These are phyloP conservation scores for Erpobdella octoculata DNA, from an alignment of 2,888 invertebrate genomes.

Conservation along the genomic window DNA sequence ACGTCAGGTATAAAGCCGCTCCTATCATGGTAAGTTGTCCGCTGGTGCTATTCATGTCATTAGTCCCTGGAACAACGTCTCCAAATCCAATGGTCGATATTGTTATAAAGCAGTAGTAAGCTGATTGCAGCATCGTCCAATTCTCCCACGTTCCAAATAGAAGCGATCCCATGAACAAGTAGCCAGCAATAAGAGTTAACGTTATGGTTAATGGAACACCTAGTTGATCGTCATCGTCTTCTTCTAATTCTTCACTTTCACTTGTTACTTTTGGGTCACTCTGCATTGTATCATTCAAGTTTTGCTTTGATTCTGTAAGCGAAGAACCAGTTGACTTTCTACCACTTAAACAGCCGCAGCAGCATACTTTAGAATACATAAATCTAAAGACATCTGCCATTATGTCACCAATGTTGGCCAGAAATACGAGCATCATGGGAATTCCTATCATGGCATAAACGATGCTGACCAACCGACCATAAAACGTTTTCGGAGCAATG, in stretches of 20 bases:
- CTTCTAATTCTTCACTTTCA: constrained; percentile 42
- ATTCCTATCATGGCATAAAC: constrained; percentile 54
- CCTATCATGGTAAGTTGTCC: constrained; percentile 47
- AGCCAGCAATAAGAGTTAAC: constrained; percentile 49
- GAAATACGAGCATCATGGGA: constrained; percentile 55
- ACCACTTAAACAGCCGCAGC: constrained; percentile 47
- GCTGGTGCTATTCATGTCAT: constrained; percentile 40
- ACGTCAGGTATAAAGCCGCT: constrained; percentile 48
- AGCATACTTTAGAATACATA: constrained; percentile 42
- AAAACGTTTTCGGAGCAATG: constrained; percentile 50
- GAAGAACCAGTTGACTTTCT: not conserved
- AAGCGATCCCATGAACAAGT: constrained; percentile 49
- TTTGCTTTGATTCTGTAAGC: not conserved
- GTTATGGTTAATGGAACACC: constrained; percentile 51
- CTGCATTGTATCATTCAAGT: not conserved
- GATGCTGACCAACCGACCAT: constrained; percentile 51
- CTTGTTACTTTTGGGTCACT: not conserved
- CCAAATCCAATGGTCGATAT: constrained; percentile 52
- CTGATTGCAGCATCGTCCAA: constrained; percentile 45
- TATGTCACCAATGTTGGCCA: constrained; percentile 56
- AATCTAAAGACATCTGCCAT: constrained; percentile 49
- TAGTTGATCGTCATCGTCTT: constrained; percentile 47
- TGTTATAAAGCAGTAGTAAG: constrained; percentile 53
- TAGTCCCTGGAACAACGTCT: constrained; percentile 42
- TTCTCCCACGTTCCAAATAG: constrained; percentile 51